A percentile compares a stretch with the other conserved stretches of the same genome.
phyloP scores from a whole-genome alignment of 2,797 vertebrate genomes.

The Falco berigora region DNA sequence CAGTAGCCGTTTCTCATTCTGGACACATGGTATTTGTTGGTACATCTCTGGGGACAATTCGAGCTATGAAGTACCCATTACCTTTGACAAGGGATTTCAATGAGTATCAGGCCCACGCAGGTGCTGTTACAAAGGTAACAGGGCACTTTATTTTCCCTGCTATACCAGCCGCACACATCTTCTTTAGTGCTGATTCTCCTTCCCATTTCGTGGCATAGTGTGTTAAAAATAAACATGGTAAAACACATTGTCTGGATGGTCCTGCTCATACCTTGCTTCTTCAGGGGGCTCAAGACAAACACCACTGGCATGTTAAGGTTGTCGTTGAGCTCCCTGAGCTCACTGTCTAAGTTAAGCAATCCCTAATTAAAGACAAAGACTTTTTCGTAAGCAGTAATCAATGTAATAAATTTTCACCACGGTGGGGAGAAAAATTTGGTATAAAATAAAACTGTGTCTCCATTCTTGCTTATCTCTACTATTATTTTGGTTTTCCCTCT shows the following conservation, averaged over 20 bases:
- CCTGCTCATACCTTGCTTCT: no score
- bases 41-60: slow-evolving; percentile 81
- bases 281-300: no score
- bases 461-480: neutral
- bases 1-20: slow-evolving; percentile 80
- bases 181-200: neutral
- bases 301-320: no score
- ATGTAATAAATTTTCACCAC: no score
- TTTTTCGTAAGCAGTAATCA: no score
- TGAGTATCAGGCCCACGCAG: slow-evolving; percentile 85
- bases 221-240: neutral
- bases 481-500: neutral
- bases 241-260: no score
- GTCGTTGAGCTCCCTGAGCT: no score
- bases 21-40: slow-evolving; percentile 86
- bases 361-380: no score
- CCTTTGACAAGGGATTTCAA: slow-evolving; percentile 81
- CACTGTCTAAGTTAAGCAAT: no score
- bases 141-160: neutral
- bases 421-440: neutral
- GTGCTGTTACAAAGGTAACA: slow-evolving; percentile 85
- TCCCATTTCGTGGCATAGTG: neutral
- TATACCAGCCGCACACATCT: neutral
- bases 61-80: slow-evolving; percentile 86
- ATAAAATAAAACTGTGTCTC: neutral